Base-by-base conservation (phyloP, 2,113 vertebrate species). In the Eulemur macaco region DNA sequence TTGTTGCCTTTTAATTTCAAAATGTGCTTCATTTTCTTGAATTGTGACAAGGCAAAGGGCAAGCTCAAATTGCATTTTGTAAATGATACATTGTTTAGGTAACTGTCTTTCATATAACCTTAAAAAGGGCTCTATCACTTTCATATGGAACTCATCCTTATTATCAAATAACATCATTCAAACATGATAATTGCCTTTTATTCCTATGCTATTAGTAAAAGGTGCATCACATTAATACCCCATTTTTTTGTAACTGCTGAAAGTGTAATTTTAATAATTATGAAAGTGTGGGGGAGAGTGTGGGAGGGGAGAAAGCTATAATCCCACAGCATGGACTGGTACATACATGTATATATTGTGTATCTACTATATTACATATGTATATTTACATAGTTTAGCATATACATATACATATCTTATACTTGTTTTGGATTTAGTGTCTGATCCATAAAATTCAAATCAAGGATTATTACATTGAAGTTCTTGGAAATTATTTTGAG, bases 1-100 rank as follows among this genome's bases (percentile, higher is more conserved):
- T 94, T 50, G 23, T 47, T 89, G 54, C 29, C 54, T 95, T 92
- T 97, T 95, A 89, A 96, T 94, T 97, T 97, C 60, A 81, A 81
- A 86, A 92, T 66, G 2, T 47, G 92, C 34, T 63, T 74, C 34
- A 12, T 94, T 95, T 96, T 91, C 64, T 71, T 82, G n/a, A 95
- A 42, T 95, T 93, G 39, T 96, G 60, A 74, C 39, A 95, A 50
- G 83, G 95, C 66, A 95, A 95, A 96, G 80, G 86, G 45, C 12
- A 95, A 73, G 20, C 29, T 47, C 47, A 90, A 66, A 50, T 69
- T 31, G 8, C 25, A 39, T 85, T 96, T 94, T 85, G 66, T 85
- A 90, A 96, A 45, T 87, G 42, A 69, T 85, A 45, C 11, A 88
- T 85, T 90, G 21, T 91, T 97, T 96, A 63, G 63, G 45, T 83